Base-by-base conservation (phyloP, 2,113 vertebrate genomes). In the Xerus inauris region DNA sequence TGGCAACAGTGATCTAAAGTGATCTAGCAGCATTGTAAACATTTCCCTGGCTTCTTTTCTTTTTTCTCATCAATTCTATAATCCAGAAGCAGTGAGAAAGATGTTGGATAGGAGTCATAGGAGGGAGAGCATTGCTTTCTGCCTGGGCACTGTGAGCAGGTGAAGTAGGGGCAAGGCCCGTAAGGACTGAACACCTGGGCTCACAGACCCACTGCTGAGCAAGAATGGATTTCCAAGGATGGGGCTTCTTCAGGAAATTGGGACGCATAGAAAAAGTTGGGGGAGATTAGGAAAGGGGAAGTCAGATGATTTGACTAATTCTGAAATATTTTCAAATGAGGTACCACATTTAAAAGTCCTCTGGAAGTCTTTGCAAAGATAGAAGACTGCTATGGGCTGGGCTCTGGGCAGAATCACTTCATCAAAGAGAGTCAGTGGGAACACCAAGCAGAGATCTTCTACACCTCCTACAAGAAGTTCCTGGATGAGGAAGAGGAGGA, bases 401-500 rank as follows among this genome's bases (percentile, higher is more conserved):
- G 98, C 86, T 98, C 98, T 54, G 99, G 99, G 82, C 96, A 98
- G 89, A 98, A 98, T 81, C 98, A 98, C 94, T 93, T 98, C n/a
- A 99, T 99, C 92, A 98, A 98, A 83, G 97, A 97, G 10, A 96
- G 30, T 57, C 98, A 98, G 76, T 98, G 97, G 98, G 97, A 99
- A n/a, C 97, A 97, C 40, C 98, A 97, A 3, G 79, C 96, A 4
- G 97, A 97, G 47, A 83, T 98, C 76, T 99, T 99, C 92, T 0
- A 47, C 0, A 82, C 97, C 47, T 93, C 51, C 7, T 99, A 98
- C 72, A 71, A 5, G 92, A 97, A 98, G 42, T 96, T 94, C 69
- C 96, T 98, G 94, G 89, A 98, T 30, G 62, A 24, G 0, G 88
- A 96, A 28, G 72, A 92, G 51, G 84, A 35, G 40, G 98, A 98